Base-by-base conservation (phyloP, 2,797 vertebrate genomes). In the Tangara arthus region DNA sequence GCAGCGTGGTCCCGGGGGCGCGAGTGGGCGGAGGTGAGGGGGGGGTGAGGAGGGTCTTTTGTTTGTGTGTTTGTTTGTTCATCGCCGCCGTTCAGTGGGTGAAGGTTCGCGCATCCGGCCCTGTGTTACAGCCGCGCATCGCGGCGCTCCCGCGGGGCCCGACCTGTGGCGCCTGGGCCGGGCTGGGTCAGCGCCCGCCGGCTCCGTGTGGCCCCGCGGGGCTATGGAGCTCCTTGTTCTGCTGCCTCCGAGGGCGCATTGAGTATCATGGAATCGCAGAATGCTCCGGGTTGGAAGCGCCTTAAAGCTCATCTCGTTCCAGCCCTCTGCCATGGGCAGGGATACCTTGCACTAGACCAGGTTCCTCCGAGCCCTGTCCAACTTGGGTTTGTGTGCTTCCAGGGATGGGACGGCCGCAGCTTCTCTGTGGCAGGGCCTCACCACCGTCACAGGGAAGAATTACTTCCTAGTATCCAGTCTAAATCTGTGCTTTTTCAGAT, bases 81-180 rank as follows among this genome's bases (percentile, higher is more conserved):
- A 15, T 24, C 28, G 17, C 23, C 46, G 37, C 9, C 17, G 6
- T 60, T 41, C 82, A 96, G 32, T 80, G 95, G 96, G 97, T 91
- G 96, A 96, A 95, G 97, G 97, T 87, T 98, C 97, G 84, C 61
- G 49, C 92, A 77, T 90, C 86, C 88, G 53, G 94, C 82, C 55
- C 56, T 34, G 89, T 73, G 76, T 88, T 87, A 49, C 82, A 19
- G 71, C 83, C 90, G 77, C 90, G 90, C 94, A 91, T 69, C 55
- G 87, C 70, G 24, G 72, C 11, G 52, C 26, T 61, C 53, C 64
- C 4, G 42, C n/a, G 32, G 44, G 42, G 82, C 59, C n/a, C 93
- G 94, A 94, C 93, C 92, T 92, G 85, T 79, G 87, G 94, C 87
- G 75, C 24, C 66, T 0, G 83, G 24, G 86, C 69, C 26, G 59